Conservation (phyloP, 1,140 invertebrate species). For the Amphibalanus amphitrite region DNA sequence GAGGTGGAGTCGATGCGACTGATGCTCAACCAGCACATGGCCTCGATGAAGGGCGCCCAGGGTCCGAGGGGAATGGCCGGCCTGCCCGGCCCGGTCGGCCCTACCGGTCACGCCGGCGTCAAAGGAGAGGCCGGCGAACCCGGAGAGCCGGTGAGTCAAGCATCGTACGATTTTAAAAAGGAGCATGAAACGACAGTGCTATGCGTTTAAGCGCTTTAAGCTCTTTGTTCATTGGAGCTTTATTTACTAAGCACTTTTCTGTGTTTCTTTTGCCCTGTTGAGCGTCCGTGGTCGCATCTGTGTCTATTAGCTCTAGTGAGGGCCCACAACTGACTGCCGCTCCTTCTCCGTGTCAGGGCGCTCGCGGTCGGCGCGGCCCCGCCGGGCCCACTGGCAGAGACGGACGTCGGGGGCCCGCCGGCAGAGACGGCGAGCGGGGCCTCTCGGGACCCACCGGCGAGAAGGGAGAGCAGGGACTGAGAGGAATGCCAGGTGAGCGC, state of each 20-base stretch:
- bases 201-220: no score
- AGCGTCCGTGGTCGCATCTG: no score
- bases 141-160: slow-evolving; percentile 42
- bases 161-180: no score
- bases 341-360: no score
- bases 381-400: slow-evolving; percentile 43
- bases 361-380: slow-evolving; percentile 39
- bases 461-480: slow-evolving; percentile 51
- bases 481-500: slow-evolving; percentile 38
- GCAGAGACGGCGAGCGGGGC: slow-evolving; percentile 56
- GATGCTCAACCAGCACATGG: slow-evolving; percentile 67
- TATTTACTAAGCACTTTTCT: no score
- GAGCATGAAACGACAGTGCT: no score
- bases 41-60: slow-evolving; percentile 57
- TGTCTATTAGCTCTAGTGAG: no score
- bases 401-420: slow-evolving; percentile 46
- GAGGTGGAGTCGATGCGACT: slow-evolving; percentile 54
- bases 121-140: slow-evolving; percentile 59
- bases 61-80: slow-evolving; percentile 67
- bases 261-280: no score
- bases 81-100: slow-evolving; percentile 49
- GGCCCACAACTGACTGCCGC: no score
- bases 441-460: slow-evolving; percentile 42
- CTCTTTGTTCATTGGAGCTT: no score
- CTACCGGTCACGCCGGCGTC: slow-evolving; percentile 44